A percentile compares a stretch with the other conserved stretches of the same genome.
phyloP scores from a whole-genome alignment of 64 coral and sea anemone species.

The Pocillopora verrucosa region DNA sequence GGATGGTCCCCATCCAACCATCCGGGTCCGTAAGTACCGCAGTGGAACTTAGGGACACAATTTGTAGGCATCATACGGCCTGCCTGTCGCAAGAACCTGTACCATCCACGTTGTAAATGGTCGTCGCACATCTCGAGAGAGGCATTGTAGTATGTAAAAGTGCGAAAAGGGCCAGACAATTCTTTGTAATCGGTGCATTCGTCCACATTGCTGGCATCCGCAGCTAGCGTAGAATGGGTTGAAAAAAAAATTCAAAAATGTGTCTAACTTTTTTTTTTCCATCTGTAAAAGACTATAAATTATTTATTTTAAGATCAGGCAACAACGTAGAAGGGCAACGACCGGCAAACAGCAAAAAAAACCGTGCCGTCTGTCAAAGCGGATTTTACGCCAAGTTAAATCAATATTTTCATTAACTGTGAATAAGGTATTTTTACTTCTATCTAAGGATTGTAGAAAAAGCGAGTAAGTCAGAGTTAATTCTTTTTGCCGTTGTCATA shows the following conservation, averaged over 20 bases:
- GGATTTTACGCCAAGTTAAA: too few species aligned
- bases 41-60: conserved; percentile 18
- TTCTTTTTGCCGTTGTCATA: too few species aligned
- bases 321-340: too few species aligned
- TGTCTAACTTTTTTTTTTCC: too few species aligned
- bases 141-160: background rate
- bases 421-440: too few species aligned
- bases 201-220: background rate
- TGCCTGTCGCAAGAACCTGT: background rate
- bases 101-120: background rate
- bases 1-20: conserved; percentile 40
- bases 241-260: background rate
- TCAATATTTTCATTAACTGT: too few species aligned
- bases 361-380: too few species aligned
- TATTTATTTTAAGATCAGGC: too few species aligned
- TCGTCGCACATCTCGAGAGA: background rate
- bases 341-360: too few species aligned
- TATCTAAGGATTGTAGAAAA: too few species aligned
- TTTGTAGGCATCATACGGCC: conserved; percentile 12
- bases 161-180: background rate
- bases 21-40: conserved; percentile 2
- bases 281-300: too few species aligned
- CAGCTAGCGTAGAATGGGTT: background rate
- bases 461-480: too few species aligned
- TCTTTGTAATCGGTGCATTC: conserved; percentile 21